Percentiles rank a stretch among this genome's conserved stretches.
These are phyloP conservation scores for Drosophila burlai DNA, from an alignment of 1,140 invertebrate genomes.

Conservation along the genomic window DNA sequence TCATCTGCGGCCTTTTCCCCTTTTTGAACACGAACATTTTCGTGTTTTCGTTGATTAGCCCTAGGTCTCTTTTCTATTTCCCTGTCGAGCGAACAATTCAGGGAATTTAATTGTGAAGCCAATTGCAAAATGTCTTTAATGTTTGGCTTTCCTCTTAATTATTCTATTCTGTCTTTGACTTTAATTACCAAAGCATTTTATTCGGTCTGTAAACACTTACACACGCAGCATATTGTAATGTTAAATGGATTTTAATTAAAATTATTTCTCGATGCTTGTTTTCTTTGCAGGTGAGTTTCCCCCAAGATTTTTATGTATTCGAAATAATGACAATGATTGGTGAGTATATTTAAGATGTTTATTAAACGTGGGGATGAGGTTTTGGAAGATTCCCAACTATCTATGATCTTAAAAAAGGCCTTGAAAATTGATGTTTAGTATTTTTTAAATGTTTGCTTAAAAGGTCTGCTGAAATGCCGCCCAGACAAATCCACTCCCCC, in stretches of 20 bases:
- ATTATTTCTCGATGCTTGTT: slow-evolving; percentile 26
- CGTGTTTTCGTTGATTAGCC: slow-evolving; percentile 68
- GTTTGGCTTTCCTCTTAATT: slow-evolving; percentile 4
- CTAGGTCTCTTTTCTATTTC: slow-evolving; percentile 22
- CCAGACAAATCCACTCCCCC: slow-evolving; percentile 11
- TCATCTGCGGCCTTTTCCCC: background rate
- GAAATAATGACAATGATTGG: background rate
- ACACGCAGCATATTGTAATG: slow-evolving; percentile 1
- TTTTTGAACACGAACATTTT: slow-evolving; percentile 43
- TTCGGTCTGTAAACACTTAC: slow-evolving; percentile 6
- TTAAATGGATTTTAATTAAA: slow-evolving; percentile 46
- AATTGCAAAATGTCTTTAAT: slow-evolving; percentile 25
- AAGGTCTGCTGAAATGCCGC: slow-evolving; percentile 1
- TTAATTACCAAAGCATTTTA: slow-evolving; percentile 49
- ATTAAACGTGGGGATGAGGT: background rate
- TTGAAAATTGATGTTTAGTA: background rate
- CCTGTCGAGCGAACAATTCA: slow-evolving; percentile 1
- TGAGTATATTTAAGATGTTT: slow-evolving; percentile 12
- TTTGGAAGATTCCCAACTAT: background rate
- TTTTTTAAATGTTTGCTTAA: slow-evolving; percentile 2
- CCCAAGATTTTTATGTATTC: background rate
- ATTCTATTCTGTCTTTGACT: background rate
- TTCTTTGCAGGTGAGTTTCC: slow-evolving; percentile 70
- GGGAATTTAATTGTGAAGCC: slow-evolving; percentile 6
- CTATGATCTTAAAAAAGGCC: background rate